A percentile compares a stretch with the other conserved stretches of the same genome.
Conservation (phyloP, 1,140 invertebrate genomes). For the Hermatobates lingyangjiaoensis region DNA sequence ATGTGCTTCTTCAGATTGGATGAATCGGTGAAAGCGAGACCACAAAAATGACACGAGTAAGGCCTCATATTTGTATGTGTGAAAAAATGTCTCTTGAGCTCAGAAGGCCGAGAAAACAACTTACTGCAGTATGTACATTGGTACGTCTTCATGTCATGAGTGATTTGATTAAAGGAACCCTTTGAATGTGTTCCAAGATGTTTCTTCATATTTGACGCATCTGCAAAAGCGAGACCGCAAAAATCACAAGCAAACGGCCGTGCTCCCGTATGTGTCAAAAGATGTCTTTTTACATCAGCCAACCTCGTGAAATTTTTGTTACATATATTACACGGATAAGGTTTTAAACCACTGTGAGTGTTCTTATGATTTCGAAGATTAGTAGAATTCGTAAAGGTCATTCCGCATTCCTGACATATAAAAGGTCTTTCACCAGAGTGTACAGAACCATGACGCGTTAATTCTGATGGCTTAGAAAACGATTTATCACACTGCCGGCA, state of each 20-base stretch:
- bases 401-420: constrained; percentile 44
- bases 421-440: constrained; percentile 44
- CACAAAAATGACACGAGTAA: constrained; percentile 2
- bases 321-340: constrained; percentile 2
- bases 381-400: constrained; percentile 22
- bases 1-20: constrained; percentile 1
- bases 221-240: constrained; percentile 5
- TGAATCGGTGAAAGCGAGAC: neutral
- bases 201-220: constrained; percentile 5
- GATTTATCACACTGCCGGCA: constrained; percentile 35
- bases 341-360: neutral
- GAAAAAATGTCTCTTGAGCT: constrained; percentile 1
- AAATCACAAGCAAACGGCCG: constrained; percentile 5
- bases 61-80: constrained; percentile 4
- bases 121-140: neutral
- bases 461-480: constrained; percentile 19
- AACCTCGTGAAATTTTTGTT: constrained; percentile 3
- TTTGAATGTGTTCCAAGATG: neutral
- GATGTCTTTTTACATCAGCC: constrained; percentile 2
- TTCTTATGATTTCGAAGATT: constrained; percentile 30
- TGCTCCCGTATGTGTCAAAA: neutral
- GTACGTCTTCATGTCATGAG: neutral
- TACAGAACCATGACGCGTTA: constrained; percentile 16
- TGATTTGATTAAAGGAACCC: neutral
- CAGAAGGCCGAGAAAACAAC: neutral